Evolutionary conservation across 64 coral and sea anemone genomes (phyloP).

Genomic region (Montipora foliosa): DNA sequence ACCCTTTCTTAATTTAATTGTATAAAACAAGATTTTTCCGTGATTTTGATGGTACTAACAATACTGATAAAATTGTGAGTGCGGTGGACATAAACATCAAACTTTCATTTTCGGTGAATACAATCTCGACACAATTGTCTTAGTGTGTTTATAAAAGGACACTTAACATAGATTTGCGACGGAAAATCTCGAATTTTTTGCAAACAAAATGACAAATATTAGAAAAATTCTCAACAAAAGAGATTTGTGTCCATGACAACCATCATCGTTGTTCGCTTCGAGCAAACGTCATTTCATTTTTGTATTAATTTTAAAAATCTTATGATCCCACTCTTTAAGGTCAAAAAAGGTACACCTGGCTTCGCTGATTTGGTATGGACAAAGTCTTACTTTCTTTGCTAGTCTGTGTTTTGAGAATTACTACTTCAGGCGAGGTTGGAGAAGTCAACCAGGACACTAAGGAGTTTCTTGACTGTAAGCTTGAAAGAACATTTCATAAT

Average conservation of each 20-base stretch:
- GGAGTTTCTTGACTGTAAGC: constrained; percentile 24
- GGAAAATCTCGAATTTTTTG: background rate
- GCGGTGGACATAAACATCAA: too few relatives aligned
- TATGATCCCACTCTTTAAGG: too few relatives aligned
- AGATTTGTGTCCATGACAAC: constrained; percentile 15
- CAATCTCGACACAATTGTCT: too few relatives aligned
- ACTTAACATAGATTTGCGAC: background rate
- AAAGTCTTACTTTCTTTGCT: background rate
- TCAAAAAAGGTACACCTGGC: background rate
- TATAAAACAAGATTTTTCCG: too few relatives aligned
- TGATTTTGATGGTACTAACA: too few relatives aligned
- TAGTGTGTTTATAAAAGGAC: background rate
- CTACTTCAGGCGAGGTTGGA: background rate
- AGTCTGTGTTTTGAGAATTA: background rate
- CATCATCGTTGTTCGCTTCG: background rate
- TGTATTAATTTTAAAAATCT: background rate
- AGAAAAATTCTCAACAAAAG: background rate
- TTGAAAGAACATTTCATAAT: background rate
- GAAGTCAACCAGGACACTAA: background rate
- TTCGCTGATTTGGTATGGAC: background rate
- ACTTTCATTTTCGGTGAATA: too few relatives aligned
- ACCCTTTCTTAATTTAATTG: too few relatives aligned
- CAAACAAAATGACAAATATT: background rate
- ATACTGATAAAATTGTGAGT: too few relatives aligned
- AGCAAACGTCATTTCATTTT: background rate